Conservation (phyloP, 2,888 invertebrate genomes). For the Agriopis marginaria region DNA sequence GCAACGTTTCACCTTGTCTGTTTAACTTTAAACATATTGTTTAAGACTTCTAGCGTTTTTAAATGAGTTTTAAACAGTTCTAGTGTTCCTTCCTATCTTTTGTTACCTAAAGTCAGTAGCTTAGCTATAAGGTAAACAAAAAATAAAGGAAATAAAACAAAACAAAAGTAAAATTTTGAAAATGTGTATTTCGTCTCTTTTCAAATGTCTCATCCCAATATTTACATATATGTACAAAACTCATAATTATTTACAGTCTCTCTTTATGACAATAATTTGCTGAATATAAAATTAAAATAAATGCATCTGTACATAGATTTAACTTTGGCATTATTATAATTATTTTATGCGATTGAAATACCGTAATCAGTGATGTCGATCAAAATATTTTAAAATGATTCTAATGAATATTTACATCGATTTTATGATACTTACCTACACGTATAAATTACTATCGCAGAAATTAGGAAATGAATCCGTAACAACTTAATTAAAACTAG, state of each 20-base stretch:
- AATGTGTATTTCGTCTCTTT: conserved; percentile 78
- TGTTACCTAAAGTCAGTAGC: background rate
- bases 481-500: conserved; percentile 68
- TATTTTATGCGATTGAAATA: conserved; percentile 53
- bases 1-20: background rate
- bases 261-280: conserved; percentile 63
- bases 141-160: conserved; percentile 75
- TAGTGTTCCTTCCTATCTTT: background rate
- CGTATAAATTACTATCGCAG: conserved; percentile 82
- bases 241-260: conserved; percentile 77
- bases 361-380: conserved; percentile 45
- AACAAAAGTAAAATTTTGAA: conserved; percentile 79
- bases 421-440: conserved; percentile 54
- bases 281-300: conserved; percentile 69
- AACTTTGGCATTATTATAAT: conserved; percentile 81
- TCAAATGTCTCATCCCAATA: conserved; percentile 66
- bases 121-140: conserved; percentile 10
- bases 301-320: conserved; percentile 81
- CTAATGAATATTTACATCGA: conserved; percentile 67
- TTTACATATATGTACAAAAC: conserved; percentile 78
- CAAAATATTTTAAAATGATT: conserved; percentile 45
- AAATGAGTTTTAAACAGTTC: background rate
- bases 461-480: conserved; percentile 76
- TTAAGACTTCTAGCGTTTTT: background rate
- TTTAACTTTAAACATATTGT: background rate